Evolutionary conservation across 1,140 invertebrate species (phyloP).

Genomic region (Pectinophora gossypiella): DNA sequence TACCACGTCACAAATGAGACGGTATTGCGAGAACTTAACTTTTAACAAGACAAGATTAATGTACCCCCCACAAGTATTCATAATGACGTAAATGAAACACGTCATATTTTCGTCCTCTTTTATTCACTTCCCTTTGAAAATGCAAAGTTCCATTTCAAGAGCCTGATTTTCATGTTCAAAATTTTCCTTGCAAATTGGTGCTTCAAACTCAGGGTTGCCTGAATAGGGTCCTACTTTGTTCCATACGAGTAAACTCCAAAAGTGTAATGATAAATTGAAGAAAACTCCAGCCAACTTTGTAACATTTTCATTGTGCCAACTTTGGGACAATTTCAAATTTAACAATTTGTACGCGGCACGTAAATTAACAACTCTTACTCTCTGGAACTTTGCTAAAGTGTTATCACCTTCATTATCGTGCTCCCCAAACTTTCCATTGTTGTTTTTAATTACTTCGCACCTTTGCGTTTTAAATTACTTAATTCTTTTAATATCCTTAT

Average conservation of each 20-base stretch:
- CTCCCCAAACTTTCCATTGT: slow-evolving; percentile 8
- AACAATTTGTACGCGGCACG: neutral
- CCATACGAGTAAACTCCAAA: neutral
- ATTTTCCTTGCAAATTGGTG: too few species aligned
- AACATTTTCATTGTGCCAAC: slow-evolving; percentile 1
- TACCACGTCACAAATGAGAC: too few species aligned
- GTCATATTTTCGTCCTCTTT: too few species aligned
- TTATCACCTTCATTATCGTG: slow-evolving; percentile 13
- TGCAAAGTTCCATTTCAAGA: too few species aligned
- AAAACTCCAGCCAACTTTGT: neutral
- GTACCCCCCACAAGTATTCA: too few species aligned
- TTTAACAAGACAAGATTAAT: too few species aligned
- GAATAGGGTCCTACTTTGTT: neutral
- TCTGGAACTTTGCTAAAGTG: slow-evolving; percentile 9
- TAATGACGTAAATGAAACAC: too few species aligned
- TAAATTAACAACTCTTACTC: neutral
- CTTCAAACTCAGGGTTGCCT: too few species aligned
- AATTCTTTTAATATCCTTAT: neutral
- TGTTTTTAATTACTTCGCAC: slow-evolving; percentile 14
- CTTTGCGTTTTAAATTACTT: slow-evolving; percentile 5
- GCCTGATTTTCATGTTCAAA: too few species aligned
- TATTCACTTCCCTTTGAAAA: too few species aligned
- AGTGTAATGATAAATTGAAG: slow-evolving; percentile 1
- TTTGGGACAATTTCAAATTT: slow-evolving; percentile 1
- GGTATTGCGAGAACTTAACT: too few species aligned